Base-by-base conservation (phyloP, 2,888 invertebrate genomes). In the Stenichneumon culpator region DNA sequence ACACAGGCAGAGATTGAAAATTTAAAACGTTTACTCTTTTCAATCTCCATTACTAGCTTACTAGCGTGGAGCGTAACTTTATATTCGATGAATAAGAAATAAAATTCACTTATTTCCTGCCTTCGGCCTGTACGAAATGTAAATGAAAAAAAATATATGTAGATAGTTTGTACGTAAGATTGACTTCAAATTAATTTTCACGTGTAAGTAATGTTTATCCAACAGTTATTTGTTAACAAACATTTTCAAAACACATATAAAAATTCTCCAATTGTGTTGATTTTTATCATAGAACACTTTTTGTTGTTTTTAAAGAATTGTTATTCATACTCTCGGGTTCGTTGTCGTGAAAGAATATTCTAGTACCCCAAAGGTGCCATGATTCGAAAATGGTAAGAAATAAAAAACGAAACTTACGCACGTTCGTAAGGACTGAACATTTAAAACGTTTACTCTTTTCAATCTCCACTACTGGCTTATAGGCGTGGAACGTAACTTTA, bases 11-110 rank as follows among this genome's bases (percentile, higher is more conserved):
- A 19, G 74, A 63, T 74, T 74, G 60, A 47, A 79, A 70, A 82
- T 78, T 74, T 16, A 32, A 32, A 79, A 50, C 63, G 65, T 74
- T 60, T 60, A 32, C 44, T 52, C 60, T 39, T 63, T 83, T 47
- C 68, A 69, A 83, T 74, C 47, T 54, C 74, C 63, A 57, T 68
- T 60, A 74, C 67, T 36, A 39, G 19, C 11, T 5, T 14, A 14
- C 57, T 25, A 22, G 25, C 22, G 22, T 25, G 25, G 3, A 22
- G 11, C 11, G 4, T 25, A 22, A 22, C 1, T 14, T 25, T 25
- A 19, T 11, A 25, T 25, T 57, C 11, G 22, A 14, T 11, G 57
- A 47, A 57, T 57, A 57, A 57, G 25, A 22, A 25, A 22, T 11
- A 25, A 25, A 25, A 25, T 16, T 16, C 14, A 47, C 2, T 4